A percentile compares a stretch with the other conserved stretches of the same genome.
phyloP scores from a whole-genome alignment of 2,888 invertebrate genomes.

The Hecatera dysodea region DNA sequence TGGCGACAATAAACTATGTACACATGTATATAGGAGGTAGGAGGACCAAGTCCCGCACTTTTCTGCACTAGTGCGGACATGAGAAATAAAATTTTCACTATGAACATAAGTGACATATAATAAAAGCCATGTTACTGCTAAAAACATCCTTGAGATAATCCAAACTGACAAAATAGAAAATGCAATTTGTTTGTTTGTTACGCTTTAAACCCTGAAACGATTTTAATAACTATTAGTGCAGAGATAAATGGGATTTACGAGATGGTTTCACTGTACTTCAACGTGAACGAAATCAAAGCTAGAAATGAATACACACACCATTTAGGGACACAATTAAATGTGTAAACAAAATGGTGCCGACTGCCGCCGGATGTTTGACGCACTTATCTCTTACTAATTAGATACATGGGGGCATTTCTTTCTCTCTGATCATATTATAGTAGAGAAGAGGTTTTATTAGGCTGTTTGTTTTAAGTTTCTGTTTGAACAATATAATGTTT shows the following conservation, averaged over 20 bases:
- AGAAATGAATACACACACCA: slow-evolving; percentile 46
- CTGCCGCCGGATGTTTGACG: slow-evolving; percentile 74
- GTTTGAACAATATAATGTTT: neutral
- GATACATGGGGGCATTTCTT: slow-evolving; percentile 44
- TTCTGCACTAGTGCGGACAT: neutral
- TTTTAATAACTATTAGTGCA: too few species aligned
- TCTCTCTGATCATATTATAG: slow-evolving; percentile 9
- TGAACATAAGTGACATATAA: neutral
- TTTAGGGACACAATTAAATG: slow-evolving; percentile 67
- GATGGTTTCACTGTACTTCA: too few species aligned
- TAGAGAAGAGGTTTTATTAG: neutral
- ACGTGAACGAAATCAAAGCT: too few species aligned
- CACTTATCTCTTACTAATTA: slow-evolving; percentile 65
- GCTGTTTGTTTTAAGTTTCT: neutral
- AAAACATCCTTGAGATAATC: slow-evolving; percentile 9
- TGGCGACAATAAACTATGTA: neutral
- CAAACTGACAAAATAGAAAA: too few species aligned
- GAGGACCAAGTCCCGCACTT: neutral
- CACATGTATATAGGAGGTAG: too few species aligned
- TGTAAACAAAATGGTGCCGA: slow-evolving; percentile 67
- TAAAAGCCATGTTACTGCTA: neutral
- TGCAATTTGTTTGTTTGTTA: too few species aligned
- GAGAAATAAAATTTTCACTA: neutral
- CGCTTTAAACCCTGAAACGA: too few species aligned
- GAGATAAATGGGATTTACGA: too few species aligned